A percentile compares a stretch with the other conserved stretches of the same genome.
Evolutionary conservation across 92 coral and sea anemone genomes (phyloP).

Genomic region (Parazoanthus darwini): DNA sequence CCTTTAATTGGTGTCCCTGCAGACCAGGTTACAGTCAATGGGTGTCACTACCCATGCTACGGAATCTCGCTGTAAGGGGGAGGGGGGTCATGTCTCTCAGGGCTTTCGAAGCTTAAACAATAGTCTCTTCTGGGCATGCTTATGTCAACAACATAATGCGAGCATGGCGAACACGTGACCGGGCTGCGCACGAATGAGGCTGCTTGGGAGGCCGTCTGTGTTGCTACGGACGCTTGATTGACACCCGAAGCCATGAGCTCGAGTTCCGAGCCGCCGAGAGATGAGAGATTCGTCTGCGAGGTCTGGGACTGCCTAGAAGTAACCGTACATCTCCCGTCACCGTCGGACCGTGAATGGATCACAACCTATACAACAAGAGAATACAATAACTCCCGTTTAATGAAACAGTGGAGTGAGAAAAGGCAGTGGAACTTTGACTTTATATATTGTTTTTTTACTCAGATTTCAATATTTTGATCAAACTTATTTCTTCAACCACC

Average conservation of each 20-base stretch:
- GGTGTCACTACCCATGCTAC: neutral
- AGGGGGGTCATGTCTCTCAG: conserved; percentile 85
- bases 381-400: neutral
- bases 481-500: neutral
- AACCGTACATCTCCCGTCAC: conserved; percentile 83
- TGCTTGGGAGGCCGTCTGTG: conserved; percentile 35
- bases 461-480: neutral
- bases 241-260: conserved; percentile 52
- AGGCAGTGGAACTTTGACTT: neutral
- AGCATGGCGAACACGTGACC: conserved; percentile 55
- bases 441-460: no score
- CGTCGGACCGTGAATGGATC: conserved; percentile 81
- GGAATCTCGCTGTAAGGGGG: conserved; percentile 78
- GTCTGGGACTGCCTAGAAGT: conserved; percentile 88
- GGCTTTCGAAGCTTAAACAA: conserved; percentile 65
- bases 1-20: neutral
- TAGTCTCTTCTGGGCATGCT: conserved; percentile 74
- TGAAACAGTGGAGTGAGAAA: neutral
- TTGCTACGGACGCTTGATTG: neutral
- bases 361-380: conserved; percentile 37
- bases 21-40: neutral
- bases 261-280: conserved; percentile 61
- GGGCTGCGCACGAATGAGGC: conserved; percentile 55
- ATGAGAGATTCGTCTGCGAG: conserved; percentile 81
- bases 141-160: conserved; percentile 79